Evolutionary conservation across 1,140 invertebrate species (phyloP).

Genomic region (Chrysoperla carnea): DNA sequence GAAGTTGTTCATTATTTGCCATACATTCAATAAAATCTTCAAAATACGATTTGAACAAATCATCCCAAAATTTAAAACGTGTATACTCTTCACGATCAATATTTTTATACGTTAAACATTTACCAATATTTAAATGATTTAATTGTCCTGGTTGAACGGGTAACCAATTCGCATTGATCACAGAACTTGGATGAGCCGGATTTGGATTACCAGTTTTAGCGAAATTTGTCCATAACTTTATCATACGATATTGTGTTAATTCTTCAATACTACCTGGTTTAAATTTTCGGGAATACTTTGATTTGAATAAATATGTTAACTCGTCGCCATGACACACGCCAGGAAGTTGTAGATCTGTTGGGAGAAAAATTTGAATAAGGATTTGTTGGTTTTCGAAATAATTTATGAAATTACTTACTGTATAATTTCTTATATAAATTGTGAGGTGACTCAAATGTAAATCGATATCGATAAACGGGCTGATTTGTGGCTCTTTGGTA

Average conservation of each 20-base stretch:
- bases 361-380: not conserved
- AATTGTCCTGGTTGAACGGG: not conserved
- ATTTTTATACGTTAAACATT: not conserved
- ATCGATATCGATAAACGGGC: not conserved
- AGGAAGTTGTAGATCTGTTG: not conserved
- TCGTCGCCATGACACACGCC: not conserved
- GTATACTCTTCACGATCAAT: not conserved
- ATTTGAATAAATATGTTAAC: not conserved
- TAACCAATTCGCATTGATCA: not conserved
- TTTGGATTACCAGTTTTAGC: not conserved
- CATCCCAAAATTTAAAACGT: not conserved
- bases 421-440: not conserved
- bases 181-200: not conserved
- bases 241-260: not conserved
- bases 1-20: no score
- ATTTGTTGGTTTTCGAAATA: not conserved
- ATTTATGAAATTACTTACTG: not conserved
- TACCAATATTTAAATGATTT: not conserved
- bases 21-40: not conserved
- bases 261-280: not conserved
- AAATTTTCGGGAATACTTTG: not conserved
- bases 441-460: not conserved
- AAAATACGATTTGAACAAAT: not conserved
- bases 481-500: no score
- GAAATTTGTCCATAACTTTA: not conserved